phyloP scores from a whole-genome alignment of 1,140 invertebrate genomes.

The honey bee (Apis mellifera) region DNA sequence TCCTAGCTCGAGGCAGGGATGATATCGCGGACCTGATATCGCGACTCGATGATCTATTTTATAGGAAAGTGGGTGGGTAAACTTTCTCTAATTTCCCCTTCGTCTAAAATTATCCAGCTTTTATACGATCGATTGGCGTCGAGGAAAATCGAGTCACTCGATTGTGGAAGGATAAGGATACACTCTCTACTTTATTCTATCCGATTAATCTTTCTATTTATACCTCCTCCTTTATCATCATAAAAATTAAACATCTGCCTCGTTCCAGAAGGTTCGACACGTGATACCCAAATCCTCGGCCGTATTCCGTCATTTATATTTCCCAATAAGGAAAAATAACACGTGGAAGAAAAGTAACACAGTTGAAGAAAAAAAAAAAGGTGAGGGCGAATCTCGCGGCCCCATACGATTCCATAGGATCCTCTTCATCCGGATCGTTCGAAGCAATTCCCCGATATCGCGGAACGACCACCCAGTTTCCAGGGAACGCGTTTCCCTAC shows the following conservation, averaged over 20 bases:
- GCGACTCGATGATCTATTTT: not conserved
- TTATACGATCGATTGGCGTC: too few species aligned
- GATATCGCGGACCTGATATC: not conserved
- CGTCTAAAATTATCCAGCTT: not conserved
- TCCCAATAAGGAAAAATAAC: conserved; percentile 26
- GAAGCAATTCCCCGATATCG: conserved; percentile 53
- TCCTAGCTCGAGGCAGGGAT: not conserved
- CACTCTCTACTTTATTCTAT: too few species aligned
- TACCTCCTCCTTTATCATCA: too few species aligned
- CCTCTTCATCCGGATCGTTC: not conserved
- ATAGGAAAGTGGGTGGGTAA: not conserved
- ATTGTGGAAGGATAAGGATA: too few species aligned
- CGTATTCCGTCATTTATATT: conserved; percentile 23
- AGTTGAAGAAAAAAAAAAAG: not conserved
- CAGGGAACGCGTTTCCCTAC: conserved; percentile 24
- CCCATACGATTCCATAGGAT: conserved; percentile 10
- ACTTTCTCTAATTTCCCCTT: not conserved
- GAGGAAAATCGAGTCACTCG: too few species aligned
- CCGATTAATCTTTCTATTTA: too few species aligned
- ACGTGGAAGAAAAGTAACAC: too few species aligned
- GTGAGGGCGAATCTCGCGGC: not conserved
- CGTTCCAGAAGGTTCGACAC: not conserved
- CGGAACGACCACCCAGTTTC: conserved; percentile 53
- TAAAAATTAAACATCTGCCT: not conserved
- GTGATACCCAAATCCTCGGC: not conserved